phyloP scores from a whole-genome alignment of 1,140 invertebrate genomes.

The Drosophila littoralis region DNA sequence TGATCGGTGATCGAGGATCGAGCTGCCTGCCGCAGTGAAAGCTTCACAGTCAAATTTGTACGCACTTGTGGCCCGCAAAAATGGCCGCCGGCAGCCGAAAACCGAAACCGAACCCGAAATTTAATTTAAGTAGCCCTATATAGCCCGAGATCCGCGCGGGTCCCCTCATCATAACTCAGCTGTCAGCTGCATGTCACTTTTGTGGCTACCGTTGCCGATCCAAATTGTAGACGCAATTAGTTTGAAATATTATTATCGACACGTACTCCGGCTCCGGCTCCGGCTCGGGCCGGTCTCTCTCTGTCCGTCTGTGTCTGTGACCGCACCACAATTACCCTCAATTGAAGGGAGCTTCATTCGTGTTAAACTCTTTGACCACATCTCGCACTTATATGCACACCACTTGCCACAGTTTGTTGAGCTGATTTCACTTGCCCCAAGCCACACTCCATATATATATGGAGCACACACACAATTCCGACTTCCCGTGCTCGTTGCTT shows the following conservation, averaged over 20 bases:
- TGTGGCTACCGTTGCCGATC: conserved; percentile 73
- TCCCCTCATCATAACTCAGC: conserved; percentile 77
- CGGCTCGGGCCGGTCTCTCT: conserved; percentile 2
- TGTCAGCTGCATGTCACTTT: conserved; percentile 83
- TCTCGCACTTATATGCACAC: conserved; percentile 39
- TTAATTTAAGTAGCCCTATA: conserved; percentile 65
- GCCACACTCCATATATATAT: not conserved
- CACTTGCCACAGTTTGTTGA: conserved; percentile 21
- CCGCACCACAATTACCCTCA: conserved; percentile 76
- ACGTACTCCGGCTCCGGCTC: conserved; percentile 60
- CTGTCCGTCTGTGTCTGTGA: conserved; percentile 26
- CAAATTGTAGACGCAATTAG: conserved; percentile 80
- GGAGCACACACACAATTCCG: not conserved
- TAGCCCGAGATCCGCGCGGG: conserved; percentile 11
- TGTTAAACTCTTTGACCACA: conserved; percentile 82
- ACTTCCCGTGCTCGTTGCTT: conserved; percentile 29
- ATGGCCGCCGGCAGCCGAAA: conserved; percentile 65
- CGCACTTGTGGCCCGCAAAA: conserved; percentile 62
- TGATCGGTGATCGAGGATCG: conserved; percentile 31
- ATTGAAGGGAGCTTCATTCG: conserved; percentile 75
- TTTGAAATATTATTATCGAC: conserved; percentile 82
- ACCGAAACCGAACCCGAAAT: conserved; percentile 68
- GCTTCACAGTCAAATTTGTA: conserved; percentile 77
- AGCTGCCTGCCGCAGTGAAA: conserved; percentile 55
- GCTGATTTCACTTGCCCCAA: conserved; percentile 51